These are phyloP conservation scores for Cercopithecus hamlyni DNA, from an alignment of 2,797 vertebrate genomes.

Conservation along the genomic window DNA sequence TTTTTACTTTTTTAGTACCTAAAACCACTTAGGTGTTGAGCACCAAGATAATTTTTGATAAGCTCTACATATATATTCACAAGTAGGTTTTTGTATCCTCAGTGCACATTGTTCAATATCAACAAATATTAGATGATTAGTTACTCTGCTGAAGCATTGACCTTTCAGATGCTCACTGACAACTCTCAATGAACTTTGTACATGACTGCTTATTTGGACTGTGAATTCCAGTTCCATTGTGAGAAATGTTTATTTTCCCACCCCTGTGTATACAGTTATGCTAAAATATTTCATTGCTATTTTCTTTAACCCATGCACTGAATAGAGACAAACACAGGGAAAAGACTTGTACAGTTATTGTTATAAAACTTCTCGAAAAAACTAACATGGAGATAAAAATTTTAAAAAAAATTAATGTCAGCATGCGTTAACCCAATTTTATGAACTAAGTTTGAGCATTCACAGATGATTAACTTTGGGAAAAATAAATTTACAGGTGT, in stretches of 20 bases:
- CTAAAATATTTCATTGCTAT: slow-evolving; percentile 31
- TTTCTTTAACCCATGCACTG: neutral
- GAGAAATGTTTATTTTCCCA: slow-evolving; percentile 71
- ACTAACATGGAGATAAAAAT: neutral
- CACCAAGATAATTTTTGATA: neutral
- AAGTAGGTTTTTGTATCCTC: neutral
- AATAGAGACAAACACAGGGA: neutral
- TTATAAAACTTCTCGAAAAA: neutral
- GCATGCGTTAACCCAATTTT: neutral
- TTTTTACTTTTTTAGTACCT: neutral
- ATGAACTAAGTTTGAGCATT: neutral
- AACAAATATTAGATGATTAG: neutral
- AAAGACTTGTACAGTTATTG: neutral
- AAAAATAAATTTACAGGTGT: neutral
- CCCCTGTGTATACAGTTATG: neutral
- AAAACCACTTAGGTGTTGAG: neutral
- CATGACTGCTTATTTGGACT: slow-evolving; percentile 46
- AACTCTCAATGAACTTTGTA: slow-evolving; percentile 63
- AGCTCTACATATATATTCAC: neutral
- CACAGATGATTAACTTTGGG: neutral
- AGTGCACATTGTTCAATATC: neutral
- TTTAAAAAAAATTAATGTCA: neutral
- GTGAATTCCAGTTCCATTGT: slow-evolving; percentile 44
- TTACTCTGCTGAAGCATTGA: neutral
- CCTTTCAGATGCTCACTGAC: slow-evolving; percentile 22